Conservation (phyloP, 2,888 invertebrate genomes). For the Sarcophaga rosellei region DNA sequence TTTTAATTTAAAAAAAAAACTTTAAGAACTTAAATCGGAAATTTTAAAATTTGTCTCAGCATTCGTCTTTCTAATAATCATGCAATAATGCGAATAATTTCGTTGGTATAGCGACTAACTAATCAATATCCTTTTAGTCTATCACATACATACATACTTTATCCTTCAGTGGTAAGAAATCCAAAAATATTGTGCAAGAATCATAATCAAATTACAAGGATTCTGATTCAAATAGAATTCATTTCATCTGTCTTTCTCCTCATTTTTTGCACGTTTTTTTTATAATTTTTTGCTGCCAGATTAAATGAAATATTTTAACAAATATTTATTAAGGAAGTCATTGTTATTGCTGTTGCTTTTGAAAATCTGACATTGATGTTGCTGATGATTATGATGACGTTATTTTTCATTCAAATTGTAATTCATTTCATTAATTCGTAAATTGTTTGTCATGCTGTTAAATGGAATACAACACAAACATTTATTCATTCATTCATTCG, state of each 20-base stretch:
- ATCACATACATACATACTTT: no score
- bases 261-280: not conserved
- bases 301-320: slow-evolving; percentile 12
- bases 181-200: slow-evolving; percentile 6
- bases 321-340: slow-evolving; percentile 3
- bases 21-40: no score
- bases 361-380: not conserved
- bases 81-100: no score
- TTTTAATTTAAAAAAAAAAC: no score
- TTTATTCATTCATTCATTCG: not conserved
- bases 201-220: slow-evolving; percentile 19
- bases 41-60: no score
- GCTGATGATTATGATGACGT: not conserved
- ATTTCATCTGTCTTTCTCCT: not conserved
- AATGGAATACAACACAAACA: not conserved
- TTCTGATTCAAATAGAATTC: not conserved
- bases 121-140: no score
- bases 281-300: not conserved
- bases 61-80: no score
- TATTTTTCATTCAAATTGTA: slow-evolving; percentile 19
- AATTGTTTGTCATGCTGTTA: slow-evolving; percentile 29
- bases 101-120: no score
- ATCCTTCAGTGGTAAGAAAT: not conserved
- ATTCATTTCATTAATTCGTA: slow-evolving; percentile 24
- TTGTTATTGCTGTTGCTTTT: not conserved